Base-by-base conservation (phyloP, 23 tunicate species). In the Styela plicata region DNA sequence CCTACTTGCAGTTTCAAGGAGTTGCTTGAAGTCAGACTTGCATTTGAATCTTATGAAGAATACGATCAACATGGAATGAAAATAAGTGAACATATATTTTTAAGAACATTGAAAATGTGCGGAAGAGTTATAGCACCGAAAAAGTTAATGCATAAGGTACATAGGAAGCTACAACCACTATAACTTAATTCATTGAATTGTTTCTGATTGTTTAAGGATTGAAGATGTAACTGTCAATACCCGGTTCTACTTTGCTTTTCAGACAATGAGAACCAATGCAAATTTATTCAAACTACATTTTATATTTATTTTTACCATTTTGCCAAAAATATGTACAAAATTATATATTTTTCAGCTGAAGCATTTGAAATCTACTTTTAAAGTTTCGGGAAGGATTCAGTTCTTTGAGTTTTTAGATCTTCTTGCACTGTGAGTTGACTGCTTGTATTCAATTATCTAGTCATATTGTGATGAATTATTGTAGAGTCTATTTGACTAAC, bases 61-160 rank as follows among this genome's bases (percentile, higher is more conserved):
- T 91, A 82, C 70, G 97, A 91, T 74, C 90, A 91, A 64, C 64
- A 80, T 18, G 97, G 97, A 35, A 91, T 91, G 97, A 78, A 34
- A 28, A 66, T 83, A 24, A 65, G 63, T 25, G 90, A 82, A 30
- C 21, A 24, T 34, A 91, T 84, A 7, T 67, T 91, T 25, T 70
- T 91, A 18, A 77, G 85, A 83, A 62, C 97, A 2, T 64, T 91
- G 33, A 91, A 91, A 67, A 53, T 86, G 52, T 91, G 97, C 44
- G 84, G 75, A 0, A 30, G 89, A 16, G 97, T 91, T 52, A 73
- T 86, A 0, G 69, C 97, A 21, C 97, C 97, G 2, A 69, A 74
- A 33, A 86, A 86, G 36, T 67, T 91, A 24, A 78, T 78, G 80
- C 89, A 91, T 74, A 86, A 85, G 84, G 96, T 87, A 24, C 52